These are phyloP conservation scores for Danaus plexippus DNA, from an alignment of 1,140 invertebrate species.

Conservation along the genomic window DNA sequence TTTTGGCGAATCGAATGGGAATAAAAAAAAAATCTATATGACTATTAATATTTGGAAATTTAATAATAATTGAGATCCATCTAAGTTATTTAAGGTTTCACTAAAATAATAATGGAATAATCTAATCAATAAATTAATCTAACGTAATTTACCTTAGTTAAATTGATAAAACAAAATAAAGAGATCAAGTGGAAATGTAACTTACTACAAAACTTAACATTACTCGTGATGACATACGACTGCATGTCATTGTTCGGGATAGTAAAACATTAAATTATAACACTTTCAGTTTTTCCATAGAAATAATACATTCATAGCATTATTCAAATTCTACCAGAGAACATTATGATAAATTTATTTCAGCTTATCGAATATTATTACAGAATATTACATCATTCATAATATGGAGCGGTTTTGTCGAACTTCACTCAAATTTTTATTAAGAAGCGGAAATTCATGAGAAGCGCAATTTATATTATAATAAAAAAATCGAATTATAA, in stretches of 20 bases:
- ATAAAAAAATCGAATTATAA: conserved; percentile 41
- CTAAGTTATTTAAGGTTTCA: conserved; percentile 26
- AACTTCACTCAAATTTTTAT: conserved; percentile 66
- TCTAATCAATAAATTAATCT: conserved; percentile 62
- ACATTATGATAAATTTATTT: not conserved
- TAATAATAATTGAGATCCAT: conserved; percentile 64
- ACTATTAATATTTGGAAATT: conserved; percentile 67
- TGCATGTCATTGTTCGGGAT: no score
- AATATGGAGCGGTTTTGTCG: conserved; percentile 51
- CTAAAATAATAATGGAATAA: conserved; percentile 24
- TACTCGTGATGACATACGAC: conserved; percentile 28
- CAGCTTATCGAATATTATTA: conserved; percentile 13
- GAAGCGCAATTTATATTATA: conserved; percentile 43
- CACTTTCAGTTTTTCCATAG: no score
- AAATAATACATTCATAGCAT: conserved; percentile 3
- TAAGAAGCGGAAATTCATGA: conserved; percentile 48
- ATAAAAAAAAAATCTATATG: conserved; percentile 39
- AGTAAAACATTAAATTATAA: no score
- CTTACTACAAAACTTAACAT: conserved; percentile 62
- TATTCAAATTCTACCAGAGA: no score
- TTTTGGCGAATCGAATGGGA: conserved; percentile 53
- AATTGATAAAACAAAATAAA: conserved; percentile 56
- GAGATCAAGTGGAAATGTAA: conserved; percentile 67
- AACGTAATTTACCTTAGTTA: conserved; percentile 44
- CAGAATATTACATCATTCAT: conserved; percentile 21